Evolutionary conservation across 1,140 invertebrate genomes (phyloP).

Genomic region (Geopemphigus sp.): DNA sequence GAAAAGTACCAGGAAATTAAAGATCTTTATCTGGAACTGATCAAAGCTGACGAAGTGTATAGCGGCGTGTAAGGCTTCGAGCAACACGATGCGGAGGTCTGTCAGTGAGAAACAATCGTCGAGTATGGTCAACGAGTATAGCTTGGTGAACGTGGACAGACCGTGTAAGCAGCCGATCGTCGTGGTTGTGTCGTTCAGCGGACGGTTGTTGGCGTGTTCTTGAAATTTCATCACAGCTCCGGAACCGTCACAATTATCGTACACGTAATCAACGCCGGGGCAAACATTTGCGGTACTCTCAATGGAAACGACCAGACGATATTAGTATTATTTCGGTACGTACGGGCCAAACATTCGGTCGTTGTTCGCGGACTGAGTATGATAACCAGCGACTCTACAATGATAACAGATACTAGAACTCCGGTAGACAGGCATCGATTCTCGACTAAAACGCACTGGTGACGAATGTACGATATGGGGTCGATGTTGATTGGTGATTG

Average conservation of each 20-base stretch:
- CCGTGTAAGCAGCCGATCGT: slow-evolving; percentile 35
- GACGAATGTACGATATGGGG: too few relatives aligned
- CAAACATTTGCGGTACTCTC: not conserved
- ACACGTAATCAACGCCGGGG: not conserved
- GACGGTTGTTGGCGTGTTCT: not conserved
- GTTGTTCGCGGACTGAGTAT: too few relatives aligned
- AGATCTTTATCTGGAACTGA: slow-evolving; percentile 33
- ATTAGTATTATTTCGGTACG: too few relatives aligned
- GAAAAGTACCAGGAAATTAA: slow-evolving; percentile 32
- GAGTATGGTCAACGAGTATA: slow-evolving; percentile 21
- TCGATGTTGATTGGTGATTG: too few relatives aligned
- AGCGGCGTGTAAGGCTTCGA: not conserved
- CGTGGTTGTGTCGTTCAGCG: not conserved
- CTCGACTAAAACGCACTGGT: too few relatives aligned
- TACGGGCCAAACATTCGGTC: too few relatives aligned
- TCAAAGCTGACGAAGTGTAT: slow-evolving; percentile 26
- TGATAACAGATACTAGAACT: too few relatives aligned
- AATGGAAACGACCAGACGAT: too few relatives aligned
- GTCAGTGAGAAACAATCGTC: slow-evolving; percentile 40
- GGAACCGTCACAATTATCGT: not conserved
- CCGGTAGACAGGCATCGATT: too few relatives aligned
- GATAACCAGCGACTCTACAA: too few relatives aligned
- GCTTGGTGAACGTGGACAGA: slow-evolving; percentile 27
- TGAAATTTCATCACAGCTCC: slow-evolving; percentile 42
- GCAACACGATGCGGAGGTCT: slow-evolving; percentile 3